phyloP scores from a whole-genome alignment of 1,140 invertebrate species.

The Potamilus streckersoni region DNA sequence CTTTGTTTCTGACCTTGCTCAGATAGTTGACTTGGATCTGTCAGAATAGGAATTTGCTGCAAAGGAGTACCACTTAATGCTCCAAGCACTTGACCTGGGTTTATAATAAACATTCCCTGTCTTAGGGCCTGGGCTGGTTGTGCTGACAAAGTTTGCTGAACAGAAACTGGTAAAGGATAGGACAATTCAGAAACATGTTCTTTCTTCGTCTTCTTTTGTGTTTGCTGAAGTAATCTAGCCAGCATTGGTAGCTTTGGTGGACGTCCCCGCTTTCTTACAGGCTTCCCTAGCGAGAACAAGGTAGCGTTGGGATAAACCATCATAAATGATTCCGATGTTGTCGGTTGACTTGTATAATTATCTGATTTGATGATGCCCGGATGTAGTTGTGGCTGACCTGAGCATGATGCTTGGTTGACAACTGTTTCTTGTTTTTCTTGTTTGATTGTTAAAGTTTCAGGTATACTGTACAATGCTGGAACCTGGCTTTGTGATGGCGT shows the following conservation, averaged over 20 bases:
- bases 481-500: constrained; percentile 18
- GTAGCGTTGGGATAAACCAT: constrained; percentile 52
- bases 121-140: constrained; percentile 22
- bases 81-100: background rate
- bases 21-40: background rate
- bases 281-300: constrained; percentile 39
- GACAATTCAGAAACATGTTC: constrained; percentile 5
- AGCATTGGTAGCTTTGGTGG: constrained; percentile 56
- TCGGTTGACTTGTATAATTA: background rate
- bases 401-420: background rate
- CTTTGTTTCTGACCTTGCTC: background rate
- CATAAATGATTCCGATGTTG: constrained; percentile 45
- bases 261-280: constrained; percentile 48
- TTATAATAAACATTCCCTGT: background rate
- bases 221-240: constrained; percentile 39
- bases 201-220: constrained; percentile 34
- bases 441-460: constrained; percentile 10
- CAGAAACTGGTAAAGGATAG: constrained; percentile 17
- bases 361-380: background rate
- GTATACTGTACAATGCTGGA: constrained; percentile 18
- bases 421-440: constrained; percentile 3
- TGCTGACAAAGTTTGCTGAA: constrained; percentile 18
- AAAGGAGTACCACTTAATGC: background rate
- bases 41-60: background rate
- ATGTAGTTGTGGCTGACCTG: background rate